Evolutionary conservation across 1,140 invertebrate species (phyloP), one percentile per base, ranked within the genome.

Genomic region (Diabrotica undecimpunctata): DNA sequence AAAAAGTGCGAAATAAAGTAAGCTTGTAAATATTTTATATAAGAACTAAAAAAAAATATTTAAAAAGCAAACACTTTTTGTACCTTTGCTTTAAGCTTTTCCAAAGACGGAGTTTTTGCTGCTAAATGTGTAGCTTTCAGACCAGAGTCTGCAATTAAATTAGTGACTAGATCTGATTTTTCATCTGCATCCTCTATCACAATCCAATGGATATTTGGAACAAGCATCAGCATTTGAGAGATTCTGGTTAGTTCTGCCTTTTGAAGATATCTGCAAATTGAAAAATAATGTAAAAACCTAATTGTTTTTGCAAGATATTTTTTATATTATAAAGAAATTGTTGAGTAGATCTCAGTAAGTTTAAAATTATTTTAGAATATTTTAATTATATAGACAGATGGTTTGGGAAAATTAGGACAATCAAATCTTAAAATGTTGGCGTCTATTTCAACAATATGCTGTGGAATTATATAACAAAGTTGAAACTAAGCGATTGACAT

Each of bases 161-260:
- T 89, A 2, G 81, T 84, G 0, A 99, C 94, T 56, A 97, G 80
- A 38, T 84, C 74, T 0, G 90, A 93, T 74, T 90, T 95, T 10
- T 78, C 79, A 5, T 84, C 80, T 0, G 92, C 82, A 80, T 99
- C 97, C 81, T 99, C 97, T 8, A 99, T 85, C 46, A 99, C 79
- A 70, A 99, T 93, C 97, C 97, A 99, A 78, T 98, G 95, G 61
- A 98, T 84, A 76, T 95, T 93, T 60, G 90, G 89, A 37, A 97
- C 86, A 64, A 94, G 85, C 71, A 90, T 85, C 63, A 99, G 87
- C 0, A 96, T 94, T 76, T 98, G 93, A 5, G 92, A 91, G 7
- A 99, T 81, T 74, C 95, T 88, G 66, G 93, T 96, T 8, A 99
- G 81, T 78, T 99, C 96, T 12, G 96, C 96, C 81, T 97, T 98